phyloP scores from a whole-genome alignment of 1,140 invertebrate genomes.

The Drosophila busckii region DNA sequence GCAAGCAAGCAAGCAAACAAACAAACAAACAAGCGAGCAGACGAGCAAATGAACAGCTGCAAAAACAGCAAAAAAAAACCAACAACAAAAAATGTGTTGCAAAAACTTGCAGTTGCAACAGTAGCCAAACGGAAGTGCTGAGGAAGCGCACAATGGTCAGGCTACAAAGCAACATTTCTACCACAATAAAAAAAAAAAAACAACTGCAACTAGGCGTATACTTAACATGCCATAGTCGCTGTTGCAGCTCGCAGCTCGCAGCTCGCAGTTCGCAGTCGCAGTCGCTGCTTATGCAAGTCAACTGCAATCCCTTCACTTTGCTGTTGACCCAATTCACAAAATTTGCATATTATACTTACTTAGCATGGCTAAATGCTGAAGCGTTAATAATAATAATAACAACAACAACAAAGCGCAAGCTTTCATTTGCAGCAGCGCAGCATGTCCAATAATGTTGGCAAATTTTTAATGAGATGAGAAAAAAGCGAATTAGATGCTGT shows the following conservation, averaged over 20 bases:
- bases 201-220: slow-evolving; percentile 27
- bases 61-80: slow-evolving; percentile 4
- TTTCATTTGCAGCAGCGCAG: slow-evolving; percentile 23
- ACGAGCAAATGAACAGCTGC: slow-evolving; percentile 29
- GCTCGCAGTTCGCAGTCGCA: slow-evolving; percentile 23
- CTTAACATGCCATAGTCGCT: slow-evolving; percentile 31
- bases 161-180: too few relatives aligned
- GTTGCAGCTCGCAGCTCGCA: too few relatives aligned
- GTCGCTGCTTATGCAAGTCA: slow-evolving; percentile 10
- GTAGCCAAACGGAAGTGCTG: slow-evolving; percentile 23
- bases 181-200: not conserved
- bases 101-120: too few relatives aligned
- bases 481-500: slow-evolving; percentile 1
- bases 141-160: slow-evolving; percentile 19
- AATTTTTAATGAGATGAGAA: slow-evolving; percentile 30
- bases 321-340: slow-evolving; percentile 52
- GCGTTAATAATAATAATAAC: slow-evolving; percentile 31
- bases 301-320: slow-evolving; percentile 50
- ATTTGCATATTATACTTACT: slow-evolving; percentile 61
- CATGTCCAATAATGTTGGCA: slow-evolving; percentile 44
- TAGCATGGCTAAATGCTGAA: too few relatives aligned
- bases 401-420: slow-evolving; percentile 39
- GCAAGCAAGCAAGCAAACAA: too few relatives aligned
- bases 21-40: too few relatives aligned
- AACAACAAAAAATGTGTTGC: slow-evolving; percentile 27